Evolutionary conservation across 2,113 vertebrate species (phyloP), one percentile per base, ranked within the genome.

Genomic region (Synodontis membranacea): DNA sequence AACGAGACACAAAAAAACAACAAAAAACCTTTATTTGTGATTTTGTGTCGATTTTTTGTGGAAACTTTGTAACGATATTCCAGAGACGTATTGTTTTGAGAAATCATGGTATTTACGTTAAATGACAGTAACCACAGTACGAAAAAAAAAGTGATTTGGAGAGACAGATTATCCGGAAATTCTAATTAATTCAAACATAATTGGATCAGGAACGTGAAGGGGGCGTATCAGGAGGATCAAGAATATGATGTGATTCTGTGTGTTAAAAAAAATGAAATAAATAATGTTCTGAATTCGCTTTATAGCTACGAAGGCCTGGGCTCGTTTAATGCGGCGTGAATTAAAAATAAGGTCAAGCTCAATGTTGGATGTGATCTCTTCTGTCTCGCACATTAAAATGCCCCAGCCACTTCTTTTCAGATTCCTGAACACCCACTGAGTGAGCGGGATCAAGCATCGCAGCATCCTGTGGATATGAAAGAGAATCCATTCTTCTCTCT

Each of bases 391-490:
- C 46, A 17, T 58, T 78, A 15, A 39, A 64, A 54, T 28, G 64
- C 44, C 46, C 54, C 70, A 21, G 34, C 66, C 34, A 5, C 48
- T 75, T 84, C 74, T 50, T 68, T 52, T 80, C 76, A 66, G 60
- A 86, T 66, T 86, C 84, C 84, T 86, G 31, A 50, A 56, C 76
- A 52, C 78, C 46, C 60, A 39, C 75, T 1, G 62, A 34, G 85
- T 31, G 19, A 12, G 58, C 15, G 50, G 44, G 37, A 50, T 78
- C 74, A 74, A 21, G 80, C 17, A 10, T n/a, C 14, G 25, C 44
- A 48, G 50, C 39, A 31, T 82, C 72, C 80, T 66, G 46, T 6
- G 44, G 66, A 44, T 64, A 75, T 62, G 56, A 62, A 82, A 80
- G 84, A 50, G 62, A 46, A 46, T 31, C 60, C 58, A 62, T 82